phyloP scores from a whole-genome alignment of 2,888 invertebrate genomes.

The Nephrotoma guestfalica region DNA sequence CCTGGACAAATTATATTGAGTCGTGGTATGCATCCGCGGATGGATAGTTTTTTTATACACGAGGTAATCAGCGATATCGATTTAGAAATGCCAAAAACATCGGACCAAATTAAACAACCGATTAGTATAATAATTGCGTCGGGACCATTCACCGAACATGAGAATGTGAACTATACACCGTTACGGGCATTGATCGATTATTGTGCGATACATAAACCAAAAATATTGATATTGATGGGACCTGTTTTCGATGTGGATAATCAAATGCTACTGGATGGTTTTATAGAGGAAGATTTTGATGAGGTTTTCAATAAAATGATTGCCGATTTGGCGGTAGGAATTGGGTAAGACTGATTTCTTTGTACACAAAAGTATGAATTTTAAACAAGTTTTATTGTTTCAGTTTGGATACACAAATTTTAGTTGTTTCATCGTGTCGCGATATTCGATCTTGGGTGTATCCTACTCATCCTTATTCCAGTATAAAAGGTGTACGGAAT shows the following conservation, averaged over 20 bases:
- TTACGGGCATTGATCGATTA: slow-evolving; percentile 59
- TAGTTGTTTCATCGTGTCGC: slow-evolving; percentile 58
- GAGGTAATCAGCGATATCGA: slow-evolving; percentile 45
- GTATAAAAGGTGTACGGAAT: slow-evolving; percentile 42
- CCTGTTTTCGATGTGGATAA: slow-evolving; percentile 69
- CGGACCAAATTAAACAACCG: slow-evolving; percentile 36
- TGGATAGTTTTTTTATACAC: slow-evolving; percentile 49
- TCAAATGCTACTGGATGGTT: slow-evolving; percentile 41
- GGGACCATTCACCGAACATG: slow-evolving; percentile 70
- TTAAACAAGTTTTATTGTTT: slow-evolving; percentile 12
- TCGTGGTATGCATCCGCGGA: slow-evolving; percentile 56
- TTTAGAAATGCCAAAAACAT: slow-evolving; percentile 29
- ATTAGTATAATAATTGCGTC: slow-evolving; percentile 58
- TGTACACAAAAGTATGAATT: neutral
- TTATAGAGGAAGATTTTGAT: slow-evolving; percentile 52
- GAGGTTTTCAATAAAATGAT: slow-evolving; percentile 59
- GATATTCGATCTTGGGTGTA: slow-evolving; percentile 72
- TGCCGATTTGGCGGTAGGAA: slow-evolving; percentile 44
- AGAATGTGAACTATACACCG: slow-evolving; percentile 66
- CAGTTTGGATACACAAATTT: slow-evolving; percentile 51
- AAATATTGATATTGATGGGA: slow-evolving; percentile 68
- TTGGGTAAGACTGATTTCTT: slow-evolving; percentile 37
- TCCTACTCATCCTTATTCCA: slow-evolving; percentile 65
- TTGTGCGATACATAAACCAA: slow-evolving; percentile 52
- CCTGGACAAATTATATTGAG: slow-evolving; percentile 44